Percentiles rank a stretch among this genome's conserved stretches.
Evolutionary conservation across 1,140 invertebrate species (phyloP).

Genomic region (Metaphire vulgaris): DNA sequence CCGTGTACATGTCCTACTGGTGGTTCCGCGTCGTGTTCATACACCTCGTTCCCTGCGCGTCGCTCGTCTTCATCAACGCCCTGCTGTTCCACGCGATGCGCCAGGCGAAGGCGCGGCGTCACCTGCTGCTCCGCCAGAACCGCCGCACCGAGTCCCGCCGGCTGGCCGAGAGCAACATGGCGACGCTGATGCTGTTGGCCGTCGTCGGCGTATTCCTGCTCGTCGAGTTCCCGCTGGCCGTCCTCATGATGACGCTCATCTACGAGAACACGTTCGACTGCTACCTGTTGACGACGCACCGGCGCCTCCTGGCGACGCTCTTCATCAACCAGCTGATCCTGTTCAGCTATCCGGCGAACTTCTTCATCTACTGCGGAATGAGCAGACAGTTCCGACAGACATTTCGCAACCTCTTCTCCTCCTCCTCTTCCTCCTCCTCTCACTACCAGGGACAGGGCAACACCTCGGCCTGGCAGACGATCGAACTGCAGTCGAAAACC

Average conservation of each 20-base stretch:
- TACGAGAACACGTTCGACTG: slow-evolving; percentile 20
- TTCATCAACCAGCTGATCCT: slow-evolving; percentile 67
- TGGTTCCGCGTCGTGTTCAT: slow-evolving; percentile 55
- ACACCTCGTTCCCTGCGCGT: slow-evolving; percentile 73
- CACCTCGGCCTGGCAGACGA: neutral
- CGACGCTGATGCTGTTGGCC: slow-evolving; percentile 79
- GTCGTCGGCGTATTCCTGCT: slow-evolving; percentile 30
- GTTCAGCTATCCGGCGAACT: slow-evolving; percentile 80
- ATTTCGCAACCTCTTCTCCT: slow-evolving; percentile 73
- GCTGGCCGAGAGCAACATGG: slow-evolving; percentile 75
- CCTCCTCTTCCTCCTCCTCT: neutral
- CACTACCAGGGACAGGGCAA: neutral
- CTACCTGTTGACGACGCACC: slow-evolving; percentile 9
- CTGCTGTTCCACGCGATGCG: slow-evolving; percentile 73
- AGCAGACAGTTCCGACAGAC: slow-evolving; percentile 80
- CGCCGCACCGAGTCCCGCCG: slow-evolving; percentile 75
- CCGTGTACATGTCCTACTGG: slow-evolving; percentile 56
- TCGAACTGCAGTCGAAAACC: neutral
- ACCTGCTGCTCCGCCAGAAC: slow-evolving; percentile 75
- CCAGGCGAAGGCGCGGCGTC: slow-evolving; percentile 68
- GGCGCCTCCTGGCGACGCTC: neutral
- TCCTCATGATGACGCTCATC: slow-evolving; percentile 24
- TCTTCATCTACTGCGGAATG: slow-evolving; percentile 89
- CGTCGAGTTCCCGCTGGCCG: slow-evolving; percentile 31
- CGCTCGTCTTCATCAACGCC: slow-evolving; percentile 76